These are phyloP conservation scores for Sternarchorhynchus goeldii DNA, from an alignment of 2,797 vertebrate species.

Conservation along the genomic window DNA sequence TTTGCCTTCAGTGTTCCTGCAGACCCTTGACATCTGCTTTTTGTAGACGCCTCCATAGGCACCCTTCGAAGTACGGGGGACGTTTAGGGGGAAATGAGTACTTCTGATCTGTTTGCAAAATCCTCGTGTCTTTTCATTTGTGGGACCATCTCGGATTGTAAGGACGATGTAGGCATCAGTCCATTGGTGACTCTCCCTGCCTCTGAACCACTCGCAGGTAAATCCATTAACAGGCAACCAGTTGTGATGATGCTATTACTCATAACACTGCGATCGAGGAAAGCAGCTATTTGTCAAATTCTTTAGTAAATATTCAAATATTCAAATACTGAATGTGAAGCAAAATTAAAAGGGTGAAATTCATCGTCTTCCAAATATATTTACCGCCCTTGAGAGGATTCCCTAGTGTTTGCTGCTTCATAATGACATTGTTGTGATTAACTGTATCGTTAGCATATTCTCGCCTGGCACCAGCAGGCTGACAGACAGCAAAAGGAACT, in stretches of 20 bases:
- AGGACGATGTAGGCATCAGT: too few relatives aligned
- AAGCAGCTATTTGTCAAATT: slow-evolving; percentile 25
- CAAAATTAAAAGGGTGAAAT: slow-evolving; percentile 78
- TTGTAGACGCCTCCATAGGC: too few relatives aligned
- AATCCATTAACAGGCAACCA: slow-evolving; percentile 1
- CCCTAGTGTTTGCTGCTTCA: slow-evolving; percentile 61
- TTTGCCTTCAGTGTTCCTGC: too few relatives aligned
- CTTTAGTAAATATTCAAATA: slow-evolving; percentile 35
- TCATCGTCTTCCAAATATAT: slow-evolving; percentile 84
- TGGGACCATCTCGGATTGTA: too few relatives aligned
- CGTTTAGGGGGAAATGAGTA: too few relatives aligned
- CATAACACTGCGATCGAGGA: slow-evolving; percentile 35
- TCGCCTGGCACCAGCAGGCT: slow-evolving; percentile 74
- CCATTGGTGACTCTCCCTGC: too few relatives aligned
- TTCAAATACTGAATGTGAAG: slow-evolving; percentile 74
- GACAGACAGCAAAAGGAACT: slow-evolving; percentile 74
- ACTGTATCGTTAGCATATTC: slow-evolving; percentile 50
- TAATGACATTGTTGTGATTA: slow-evolving; percentile 61
- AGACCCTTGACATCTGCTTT: too few relatives aligned
- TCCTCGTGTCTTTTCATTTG: too few relatives aligned
- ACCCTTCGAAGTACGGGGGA: too few relatives aligned
- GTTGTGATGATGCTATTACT: slow-evolving; percentile 13
- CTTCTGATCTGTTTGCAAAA: too few relatives aligned
- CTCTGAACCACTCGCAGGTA: not conserved
- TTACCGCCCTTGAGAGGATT: slow-evolving; percentile 68